Evolutionary conservation across 2,888 invertebrate genomes (phyloP), one percentile per base, ranked within the genome.

Genomic region (Oscheius myriophilus): DNA sequence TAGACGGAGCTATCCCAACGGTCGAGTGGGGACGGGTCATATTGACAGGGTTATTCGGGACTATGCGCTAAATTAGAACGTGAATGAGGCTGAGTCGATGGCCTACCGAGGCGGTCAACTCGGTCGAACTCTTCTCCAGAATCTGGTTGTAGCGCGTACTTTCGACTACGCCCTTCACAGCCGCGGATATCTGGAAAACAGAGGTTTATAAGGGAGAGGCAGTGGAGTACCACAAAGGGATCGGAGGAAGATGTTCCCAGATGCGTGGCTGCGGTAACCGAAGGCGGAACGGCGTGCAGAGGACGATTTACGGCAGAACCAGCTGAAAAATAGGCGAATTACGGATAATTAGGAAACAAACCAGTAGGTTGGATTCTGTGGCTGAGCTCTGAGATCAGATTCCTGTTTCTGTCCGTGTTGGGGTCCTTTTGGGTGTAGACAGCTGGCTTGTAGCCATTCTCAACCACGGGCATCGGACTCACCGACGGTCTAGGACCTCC

Each of bases 131-230:
- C 39, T 55, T 65, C 46, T 65, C 65, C 65, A 65, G 16, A 3
- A 45, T 55, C 41, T 65, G 45, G 26, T 65, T 65, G 46, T 65
- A 65, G 54, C 65, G 33, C n/a, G 54, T 52, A 4, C 12, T 12
- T 16, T 65, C 51, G 9, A 42, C 33, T 14, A 55, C 45, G 3
- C 45, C 52, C 46, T 65, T 43, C 12, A 65, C 55, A 26, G 45
- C 45, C 2, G 65, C 39, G 9, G 65, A 52, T 23, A 65, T 46
- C 62, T 62, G 18, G 14, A 62, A 62, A 12, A 18, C 26, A n/a
- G 33, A 9, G 9, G 33, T 33, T 33, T 6, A 33, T 33, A 33
- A 3, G 9, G n/a, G n/a, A 33, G 33, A 33, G 33, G 4, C 3
- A 33, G 3, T 33, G 33, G 33, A 33, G 9, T 26, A 54, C 61